These are phyloP conservation scores for Drosophila ohnishii DNA, from an alignment of 1,140 invertebrate genomes.

Conservation along the genomic window DNA sequence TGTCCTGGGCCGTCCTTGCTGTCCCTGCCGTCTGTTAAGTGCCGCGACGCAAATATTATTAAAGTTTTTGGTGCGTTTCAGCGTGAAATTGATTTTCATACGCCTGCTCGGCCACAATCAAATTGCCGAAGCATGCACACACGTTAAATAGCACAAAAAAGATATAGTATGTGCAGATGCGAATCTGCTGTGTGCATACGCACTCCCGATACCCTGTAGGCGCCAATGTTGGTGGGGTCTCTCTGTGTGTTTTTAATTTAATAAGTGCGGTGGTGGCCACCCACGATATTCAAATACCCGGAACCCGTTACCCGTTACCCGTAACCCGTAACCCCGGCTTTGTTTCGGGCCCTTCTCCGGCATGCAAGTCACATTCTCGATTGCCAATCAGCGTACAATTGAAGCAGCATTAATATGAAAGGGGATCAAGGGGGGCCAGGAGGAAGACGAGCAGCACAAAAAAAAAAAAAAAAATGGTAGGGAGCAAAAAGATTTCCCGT, in stretches of 20 bases:
- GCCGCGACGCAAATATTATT: constrained; percentile 79
- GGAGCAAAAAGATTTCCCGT: constrained; percentile 38
- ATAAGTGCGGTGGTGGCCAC: constrained; percentile 71
- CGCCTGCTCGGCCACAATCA: constrained; percentile 80
- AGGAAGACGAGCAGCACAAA: constrained; percentile 26
- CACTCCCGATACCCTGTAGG: constrained; percentile 27
- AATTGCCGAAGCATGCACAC: constrained; percentile 79
- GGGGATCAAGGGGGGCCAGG: constrained; percentile 5
- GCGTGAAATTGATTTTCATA: constrained; percentile 81
- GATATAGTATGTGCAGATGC: constrained; percentile 40
- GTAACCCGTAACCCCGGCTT: constrained; percentile 25
- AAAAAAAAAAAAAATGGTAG: constrained; percentile 18
- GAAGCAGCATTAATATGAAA: constrained; percentile 74
- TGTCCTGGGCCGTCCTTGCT: constrained; percentile 17
- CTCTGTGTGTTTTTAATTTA: constrained; percentile 70
- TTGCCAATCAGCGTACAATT: constrained; percentile 80
- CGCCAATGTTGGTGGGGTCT: not conserved
- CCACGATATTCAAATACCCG: constrained; percentile 65
- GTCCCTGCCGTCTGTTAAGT: constrained; percentile 66
- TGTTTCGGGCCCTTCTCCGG: constrained; percentile 42
- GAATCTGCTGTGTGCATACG: constrained; percentile 13
- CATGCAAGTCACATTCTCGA: constrained; percentile 80
- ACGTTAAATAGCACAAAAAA: constrained; percentile 73
- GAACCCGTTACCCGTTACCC: constrained; percentile 6
- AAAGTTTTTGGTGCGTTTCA: constrained; percentile 81